These are phyloP conservation scores for Gryllus longicercus DNA, from an alignment of 2,888 invertebrate species.

Conservation along the genomic window DNA sequence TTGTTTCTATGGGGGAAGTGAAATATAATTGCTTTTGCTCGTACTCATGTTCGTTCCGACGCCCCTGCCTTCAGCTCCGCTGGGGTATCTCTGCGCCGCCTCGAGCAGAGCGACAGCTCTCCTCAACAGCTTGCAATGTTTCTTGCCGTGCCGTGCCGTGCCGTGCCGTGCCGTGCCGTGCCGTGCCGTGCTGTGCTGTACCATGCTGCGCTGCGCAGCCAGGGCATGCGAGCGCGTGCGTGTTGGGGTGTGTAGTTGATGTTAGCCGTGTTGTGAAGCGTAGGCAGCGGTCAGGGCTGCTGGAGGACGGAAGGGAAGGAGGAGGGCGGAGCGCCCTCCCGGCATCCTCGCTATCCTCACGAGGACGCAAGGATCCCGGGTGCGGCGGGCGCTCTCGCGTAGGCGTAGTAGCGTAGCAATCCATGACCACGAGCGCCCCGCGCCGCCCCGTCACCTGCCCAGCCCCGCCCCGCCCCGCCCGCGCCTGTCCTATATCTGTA, in stretches of 20 bases:
- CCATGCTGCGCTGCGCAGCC: no score
- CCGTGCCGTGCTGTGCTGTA: no score
- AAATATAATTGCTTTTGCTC: no score
- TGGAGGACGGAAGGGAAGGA: slow-evolving; percentile 4
- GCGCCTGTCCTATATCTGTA: neutral
- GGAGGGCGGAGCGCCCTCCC: neutral
- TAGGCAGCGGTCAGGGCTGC: slow-evolving; percentile 1
- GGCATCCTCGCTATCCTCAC: neutral
- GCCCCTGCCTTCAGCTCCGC: no score
- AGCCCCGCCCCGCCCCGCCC: neutral
- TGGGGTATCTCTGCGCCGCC: no score
- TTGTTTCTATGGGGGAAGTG: no score
- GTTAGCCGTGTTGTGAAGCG: slow-evolving; percentile 17
- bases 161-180: no score
- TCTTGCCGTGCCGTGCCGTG: no score
- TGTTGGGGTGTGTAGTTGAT: neutral
- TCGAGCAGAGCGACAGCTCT: no score
- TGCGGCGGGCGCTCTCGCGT: neutral
- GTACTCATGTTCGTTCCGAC: no score
- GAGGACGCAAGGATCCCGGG: neutral
- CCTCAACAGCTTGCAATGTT: no score
- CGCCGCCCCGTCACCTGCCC: neutral
- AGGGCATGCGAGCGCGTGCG: neutral
- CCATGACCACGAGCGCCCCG: neutral
- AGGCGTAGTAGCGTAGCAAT: neutral